These are phyloP conservation scores for Bucco capensis DNA, from an alignment of 2,113 vertebrate genomes.

Conservation along the genomic window DNA sequence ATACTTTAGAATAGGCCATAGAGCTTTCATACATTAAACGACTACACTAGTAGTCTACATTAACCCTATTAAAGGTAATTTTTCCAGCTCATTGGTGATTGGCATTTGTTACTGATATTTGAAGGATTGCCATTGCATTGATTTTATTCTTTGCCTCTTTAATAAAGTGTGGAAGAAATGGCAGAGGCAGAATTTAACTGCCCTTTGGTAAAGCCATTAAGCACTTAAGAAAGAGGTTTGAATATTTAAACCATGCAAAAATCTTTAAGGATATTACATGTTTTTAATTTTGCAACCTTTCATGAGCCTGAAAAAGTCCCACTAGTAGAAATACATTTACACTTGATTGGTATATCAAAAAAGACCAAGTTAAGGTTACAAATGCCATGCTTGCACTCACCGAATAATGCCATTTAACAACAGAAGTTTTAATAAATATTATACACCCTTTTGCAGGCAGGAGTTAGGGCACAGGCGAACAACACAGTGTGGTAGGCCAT, in stretches of 20 bases:
- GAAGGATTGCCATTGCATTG: constrained; percentile 22
- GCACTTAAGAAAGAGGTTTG: background rate
- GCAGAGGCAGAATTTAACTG: constrained; percentile 20
- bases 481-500: constrained; percentile 71
- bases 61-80: constrained; percentile 45
- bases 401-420: background rate
- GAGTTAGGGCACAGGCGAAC: background rate
- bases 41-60: constrained; percentile 6
- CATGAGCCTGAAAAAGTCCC: background rate
- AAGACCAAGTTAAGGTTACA: background rate
- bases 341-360: background rate
- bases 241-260: constrained; percentile 4
- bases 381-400: background rate
- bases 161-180: constrained; percentile 38
- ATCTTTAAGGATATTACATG: background rate
- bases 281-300: constrained; percentile 39
- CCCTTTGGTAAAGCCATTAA: constrained; percentile 17
- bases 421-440: background rate
- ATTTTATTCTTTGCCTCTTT: constrained; percentile 48
- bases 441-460: background rate
- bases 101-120: constrained; percentile 43
- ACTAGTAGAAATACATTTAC: background rate
- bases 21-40: constrained; percentile 12
- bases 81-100: constrained; percentile 57
- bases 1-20: constrained; percentile 23